Base-by-base conservation (phyloP, 1,140 invertebrate species). In the Lineus longissimus region DNA sequence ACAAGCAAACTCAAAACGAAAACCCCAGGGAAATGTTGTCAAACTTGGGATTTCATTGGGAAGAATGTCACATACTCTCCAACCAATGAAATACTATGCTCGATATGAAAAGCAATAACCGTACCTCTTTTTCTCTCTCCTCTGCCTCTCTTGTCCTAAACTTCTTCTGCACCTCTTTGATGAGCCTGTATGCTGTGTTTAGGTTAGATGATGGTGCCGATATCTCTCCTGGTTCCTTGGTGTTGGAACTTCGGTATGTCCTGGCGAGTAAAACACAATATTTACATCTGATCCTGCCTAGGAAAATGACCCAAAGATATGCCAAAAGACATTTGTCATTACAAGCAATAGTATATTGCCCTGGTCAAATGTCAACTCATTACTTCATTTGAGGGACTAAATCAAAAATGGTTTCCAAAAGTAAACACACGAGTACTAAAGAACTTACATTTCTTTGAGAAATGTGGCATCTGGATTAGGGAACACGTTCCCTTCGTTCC, bases 141-240 rank as follows among this genome's bases (percentile, higher is more conserved):
- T 99, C 97, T 0, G 95, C 94, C 83, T 99, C 97, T 62, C 96
- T 85, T 0, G 94, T 98, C 83, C 97, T 97, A 77, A 95, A 99
- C 76, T 94, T 96, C 79, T 99, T 98, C 82, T 99, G 97, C 31
- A 99, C 94, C 85, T 99, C 97, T 82, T 99, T 99, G 73, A 99
- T 99, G 9, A 98, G 84, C 62, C 96, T 86, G 80, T 97, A 98
- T 1, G 95, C 95, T 31, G 94, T 98, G 75, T 95, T 97, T 7
- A 99, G 83, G 82, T 99, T 99, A 0, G 92, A 88, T 0, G 95
- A 98, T 0, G 97, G 94, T 0, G 96, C 90, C 4, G 90, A 91
- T 55, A 97, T 86, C 84, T 98, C 95, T 57, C 97, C 97, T 13
- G 95, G 95, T 79, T 98, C 95, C 84, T 98, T 98, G 19, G 91